These are phyloP conservation scores for Eristalis tenax DNA, from an alignment of 2,888 invertebrate species.

Conservation along the genomic window DNA sequence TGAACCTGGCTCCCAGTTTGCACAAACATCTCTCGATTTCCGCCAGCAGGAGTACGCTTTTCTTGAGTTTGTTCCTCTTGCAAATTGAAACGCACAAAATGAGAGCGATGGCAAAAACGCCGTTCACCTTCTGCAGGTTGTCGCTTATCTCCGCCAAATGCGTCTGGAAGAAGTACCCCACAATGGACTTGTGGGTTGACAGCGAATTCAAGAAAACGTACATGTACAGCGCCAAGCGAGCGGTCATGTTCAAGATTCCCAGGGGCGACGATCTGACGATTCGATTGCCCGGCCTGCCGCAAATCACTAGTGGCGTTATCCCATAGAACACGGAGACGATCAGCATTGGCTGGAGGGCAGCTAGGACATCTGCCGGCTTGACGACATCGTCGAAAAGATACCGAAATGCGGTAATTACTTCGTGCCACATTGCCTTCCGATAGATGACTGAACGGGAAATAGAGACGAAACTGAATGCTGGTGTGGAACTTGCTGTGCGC, in stretches of 20 bases:
- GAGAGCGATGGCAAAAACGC: slow-evolving; percentile 39
- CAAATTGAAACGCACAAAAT: background rate
- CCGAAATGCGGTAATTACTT: background rate
- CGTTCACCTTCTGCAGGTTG: slow-evolving; percentile 77
- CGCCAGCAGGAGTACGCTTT: slow-evolving; percentile 65
- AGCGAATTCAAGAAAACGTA: slow-evolving; percentile 76
- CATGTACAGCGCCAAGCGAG: slow-evolving; percentile 76
- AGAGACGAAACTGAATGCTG: background rate
- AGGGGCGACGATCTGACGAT: slow-evolving; percentile 74
- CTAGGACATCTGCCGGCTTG: slow-evolving; percentile 77
- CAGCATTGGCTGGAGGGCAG: slow-evolving; percentile 77
- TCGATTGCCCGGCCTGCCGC: slow-evolving; percentile 72
- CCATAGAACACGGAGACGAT: slow-evolving; percentile 77
- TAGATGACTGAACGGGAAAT: background rate
- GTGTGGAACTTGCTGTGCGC: background rate
- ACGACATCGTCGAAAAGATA: slow-evolving; percentile 73
- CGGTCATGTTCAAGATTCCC: slow-evolving; percentile 76
- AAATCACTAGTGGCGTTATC: slow-evolving; percentile 76
- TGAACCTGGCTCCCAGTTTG: slow-evolving; percentile 74
- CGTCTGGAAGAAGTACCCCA: slow-evolving; percentile 79
- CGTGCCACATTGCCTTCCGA: slow-evolving; percentile 19
- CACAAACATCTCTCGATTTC: slow-evolving; percentile 73
- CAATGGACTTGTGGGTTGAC: slow-evolving; percentile 76
- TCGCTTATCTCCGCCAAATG: slow-evolving; percentile 78
- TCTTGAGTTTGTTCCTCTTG: background rate